Evolutionary conservation across 1,140 invertebrate species (phyloP).

Genomic region (Proctacanthus coquilletti): DNA sequence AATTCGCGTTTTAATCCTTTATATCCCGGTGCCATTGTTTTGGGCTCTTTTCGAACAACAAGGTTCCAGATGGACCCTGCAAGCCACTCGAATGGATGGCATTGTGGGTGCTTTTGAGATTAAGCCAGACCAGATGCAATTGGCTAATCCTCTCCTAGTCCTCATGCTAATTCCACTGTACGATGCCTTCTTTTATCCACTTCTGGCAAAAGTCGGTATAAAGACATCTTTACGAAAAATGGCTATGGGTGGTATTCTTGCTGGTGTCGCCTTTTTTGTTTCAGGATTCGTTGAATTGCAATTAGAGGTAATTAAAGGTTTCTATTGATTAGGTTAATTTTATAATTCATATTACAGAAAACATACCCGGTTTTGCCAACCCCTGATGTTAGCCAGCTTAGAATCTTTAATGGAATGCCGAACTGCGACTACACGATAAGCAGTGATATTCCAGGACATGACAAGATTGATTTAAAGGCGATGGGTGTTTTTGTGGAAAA

Average conservation of each 20-base stretch:
- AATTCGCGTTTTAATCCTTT: no score
- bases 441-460: constrained; percentile 8
- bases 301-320: constrained; percentile 39
- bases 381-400: constrained; percentile 41
- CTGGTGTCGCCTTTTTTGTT: constrained; percentile 66
- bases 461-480: no score
- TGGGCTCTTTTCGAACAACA: no score
- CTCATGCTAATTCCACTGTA: constrained; percentile 65
- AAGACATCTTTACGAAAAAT: constrained; percentile 37
- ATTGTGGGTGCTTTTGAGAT: constrained; percentile 31
- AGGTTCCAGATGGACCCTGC: no score
- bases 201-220: constrained; percentile 34
- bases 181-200: constrained; percentile 52
- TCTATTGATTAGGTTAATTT: neutral
- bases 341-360: constrained; percentile 20
- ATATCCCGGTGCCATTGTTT: no score
- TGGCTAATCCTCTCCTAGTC: constrained; percentile 64
- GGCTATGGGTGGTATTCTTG: constrained; percentile 63
- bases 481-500: no score
- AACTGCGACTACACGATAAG: constrained; percentile 26
- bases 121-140: constrained; percentile 68
- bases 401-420: constrained; percentile 51
- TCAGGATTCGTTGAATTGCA: constrained; percentile 74
- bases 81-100: no score
- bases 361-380: constrained; percentile 49